Conservation (phyloP, 1,140 invertebrate genomes). For the Diprion similis region DNA sequence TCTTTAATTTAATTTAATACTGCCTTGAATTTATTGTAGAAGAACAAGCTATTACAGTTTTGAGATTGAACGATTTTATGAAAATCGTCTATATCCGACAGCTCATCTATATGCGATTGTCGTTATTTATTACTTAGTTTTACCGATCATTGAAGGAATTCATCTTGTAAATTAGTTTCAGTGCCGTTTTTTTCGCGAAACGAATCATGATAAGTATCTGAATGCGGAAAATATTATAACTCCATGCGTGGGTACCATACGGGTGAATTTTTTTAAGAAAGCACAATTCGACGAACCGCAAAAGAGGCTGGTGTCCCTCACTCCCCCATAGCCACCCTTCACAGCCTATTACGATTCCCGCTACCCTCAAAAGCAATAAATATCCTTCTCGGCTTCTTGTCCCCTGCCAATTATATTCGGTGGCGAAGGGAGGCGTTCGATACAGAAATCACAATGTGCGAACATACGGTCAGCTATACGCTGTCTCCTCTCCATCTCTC, state of each 20-base stretch:
- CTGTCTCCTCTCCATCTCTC: background rate
- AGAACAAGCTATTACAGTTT: too few species aligned
- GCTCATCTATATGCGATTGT: too few species aligned
- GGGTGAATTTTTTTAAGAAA: constrained; percentile 30
- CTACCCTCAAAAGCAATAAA: constrained; percentile 52
- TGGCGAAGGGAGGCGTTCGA: constrained; percentile 31
- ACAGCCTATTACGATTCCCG: constrained; percentile 56
- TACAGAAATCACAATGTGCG: constrained; percentile 41
- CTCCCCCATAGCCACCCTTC: constrained; percentile 44
- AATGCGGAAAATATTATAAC: background rate
- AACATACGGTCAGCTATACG: constrained; percentile 47
- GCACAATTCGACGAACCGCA: constrained; percentile 56
- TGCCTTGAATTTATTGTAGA: too few species aligned
- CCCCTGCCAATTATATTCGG: constrained; percentile 53
- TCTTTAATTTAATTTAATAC: too few species aligned
- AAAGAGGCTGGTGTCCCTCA: constrained; percentile 52
- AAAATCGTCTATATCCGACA: too few species aligned
- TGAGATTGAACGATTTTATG: too few species aligned
- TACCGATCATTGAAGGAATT: background rate
- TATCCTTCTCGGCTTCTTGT: constrained; percentile 49
- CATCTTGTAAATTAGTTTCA: background rate
- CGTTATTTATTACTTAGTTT: too few species aligned
- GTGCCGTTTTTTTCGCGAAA: background rate
- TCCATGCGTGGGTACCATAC: too few species aligned
- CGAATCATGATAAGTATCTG: constrained; percentile 21